These are phyloP conservation scores for Polymixis flavicincta DNA, from an alignment of 2,888 invertebrate species.

Conservation along the genomic window DNA sequence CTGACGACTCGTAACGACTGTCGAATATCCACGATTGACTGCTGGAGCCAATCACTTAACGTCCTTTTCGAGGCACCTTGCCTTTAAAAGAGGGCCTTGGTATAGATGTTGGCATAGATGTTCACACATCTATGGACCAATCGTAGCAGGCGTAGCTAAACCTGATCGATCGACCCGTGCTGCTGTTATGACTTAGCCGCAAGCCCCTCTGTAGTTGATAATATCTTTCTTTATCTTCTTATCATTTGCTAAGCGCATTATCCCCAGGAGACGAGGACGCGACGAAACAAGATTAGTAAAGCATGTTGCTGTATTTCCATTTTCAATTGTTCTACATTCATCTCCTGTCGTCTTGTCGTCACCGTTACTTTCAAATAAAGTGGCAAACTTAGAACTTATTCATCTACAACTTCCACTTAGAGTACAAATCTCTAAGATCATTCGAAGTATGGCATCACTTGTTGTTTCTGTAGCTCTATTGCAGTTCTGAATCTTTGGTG, in stretches of 20 bases:
- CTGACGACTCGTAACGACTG: too few relatives aligned
- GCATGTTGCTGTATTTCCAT: background rate
- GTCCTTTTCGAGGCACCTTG: too few relatives aligned
- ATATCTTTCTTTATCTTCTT: too few relatives aligned
- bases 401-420: background rate
- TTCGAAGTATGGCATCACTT: background rate
- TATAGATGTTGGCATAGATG: too few relatives aligned
- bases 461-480: background rate
- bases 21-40: too few relatives aligned
- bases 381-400: background rate
- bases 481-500: background rate
- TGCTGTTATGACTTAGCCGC: too few relatives aligned
- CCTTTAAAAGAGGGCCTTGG: too few relatives aligned
- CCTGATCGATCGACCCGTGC: too few relatives aligned
- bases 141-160: too few relatives aligned
- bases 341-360: background rate
- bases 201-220: too few relatives aligned
- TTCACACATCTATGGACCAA: too few relatives aligned
- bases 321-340: slow-evolving; percentile 1
- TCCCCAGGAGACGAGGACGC: background rate
- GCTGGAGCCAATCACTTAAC: too few relatives aligned
- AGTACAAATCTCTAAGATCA: background rate
- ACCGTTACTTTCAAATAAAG: background rate
- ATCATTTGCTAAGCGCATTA: background rate
- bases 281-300: background rate